These are phyloP conservation scores for Hippocampus kuda DNA, from an alignment of 2,797 vertebrate species.

Conservation along the genomic window DNA sequence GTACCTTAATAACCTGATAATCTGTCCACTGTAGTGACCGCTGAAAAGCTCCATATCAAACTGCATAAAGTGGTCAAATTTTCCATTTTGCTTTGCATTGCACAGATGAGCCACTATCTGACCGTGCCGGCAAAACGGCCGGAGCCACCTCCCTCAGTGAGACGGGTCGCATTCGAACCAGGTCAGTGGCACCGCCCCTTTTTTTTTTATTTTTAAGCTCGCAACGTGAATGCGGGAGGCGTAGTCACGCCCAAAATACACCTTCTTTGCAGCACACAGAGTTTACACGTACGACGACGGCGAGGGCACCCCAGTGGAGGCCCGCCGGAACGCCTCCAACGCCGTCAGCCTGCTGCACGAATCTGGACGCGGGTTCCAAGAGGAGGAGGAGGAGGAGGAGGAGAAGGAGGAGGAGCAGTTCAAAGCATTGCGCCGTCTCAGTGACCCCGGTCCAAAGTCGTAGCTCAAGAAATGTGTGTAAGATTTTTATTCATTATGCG, in stretches of 20 bases:
- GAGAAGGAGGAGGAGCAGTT: slow-evolving; percentile 64
- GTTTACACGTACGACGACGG: slow-evolving; percentile 44
- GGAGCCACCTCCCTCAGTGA: slow-evolving; percentile 63
- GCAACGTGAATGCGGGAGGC: background rate
- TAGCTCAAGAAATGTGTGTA: slow-evolving; percentile 25
- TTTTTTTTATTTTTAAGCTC: background rate
- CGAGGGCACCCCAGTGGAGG: slow-evolving; percentile 13
- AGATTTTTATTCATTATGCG: background rate
- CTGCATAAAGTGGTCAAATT: too few relatives aligned
- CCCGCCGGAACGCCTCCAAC: slow-evolving; percentile 12
- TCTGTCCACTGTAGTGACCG: too few relatives aligned
- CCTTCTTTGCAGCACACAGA: slow-evolving; percentile 42
- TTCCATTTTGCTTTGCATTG: background rate
- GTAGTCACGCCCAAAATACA: too few relatives aligned
- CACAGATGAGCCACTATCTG: slow-evolving; percentile 85
- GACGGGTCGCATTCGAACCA: slow-evolving; percentile 75
- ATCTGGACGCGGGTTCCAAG: slow-evolving; percentile 4
- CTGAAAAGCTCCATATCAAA: background rate
- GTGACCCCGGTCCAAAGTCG: slow-evolving; percentile 76
- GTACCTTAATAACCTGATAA: too few relatives aligned
- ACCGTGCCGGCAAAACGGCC: slow-evolving; percentile 76
- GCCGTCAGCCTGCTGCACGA: slow-evolving; percentile 22
- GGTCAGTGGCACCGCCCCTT: slow-evolving; percentile 56
- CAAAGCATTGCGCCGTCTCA: slow-evolving; percentile 73
- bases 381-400: background rate